Base-by-base conservation (phyloP, 2,113 vertebrate genomes). In the Barnardius zonarius region DNA sequence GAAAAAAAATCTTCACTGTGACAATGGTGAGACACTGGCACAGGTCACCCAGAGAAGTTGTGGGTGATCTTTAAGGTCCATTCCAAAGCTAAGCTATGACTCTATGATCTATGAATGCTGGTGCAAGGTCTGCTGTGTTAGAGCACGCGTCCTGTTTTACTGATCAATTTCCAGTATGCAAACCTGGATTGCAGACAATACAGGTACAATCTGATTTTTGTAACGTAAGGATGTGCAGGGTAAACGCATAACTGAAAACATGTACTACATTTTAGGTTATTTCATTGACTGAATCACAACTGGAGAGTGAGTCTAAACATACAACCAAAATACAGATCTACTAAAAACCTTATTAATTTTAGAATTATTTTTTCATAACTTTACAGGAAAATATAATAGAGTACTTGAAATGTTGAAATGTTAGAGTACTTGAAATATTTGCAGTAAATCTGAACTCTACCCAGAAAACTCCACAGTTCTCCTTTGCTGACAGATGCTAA, bases 141-240 rank as follows among this genome's bases (percentile, higher is more conserved):
- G 19, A 41, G 49, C 70, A 59, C 0, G 0, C 10, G 13, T 27
- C 7, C 41, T 70, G 30, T 62, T 33, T 16, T 48, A 30, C 25
- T 20, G 49, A 73, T 17, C 20, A 66, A 66, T 4, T 67, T 18
- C 8, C 67, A 62, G 41, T 43, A 52, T 27, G 37, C 27, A 74
- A 68, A 33, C 23, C 16, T 19, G 37, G 24, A 63, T n/a, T 52
- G 46, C n/a, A 86, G 39, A 61, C 6, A 20, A 14, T 69, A 46
- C n/a, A 33, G 44, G 43, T 52, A 33, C 37, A 57, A 25, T 37
- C 13, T 67, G 25, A 63, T 79, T 70, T 70, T 87, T 75, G 5
- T 57, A 86, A 75, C 7, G 6, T 30, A 93, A 61, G 2, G n/a
- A 44, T 79, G 13, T 17, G 33, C 22, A 59, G 17, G 3, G 18